A percentile compares a stretch with the other conserved stretches of the same genome.
Evolutionary conservation across 2,888 invertebrate species (phyloP).

Genomic region (Apodemia duryi): DNA sequence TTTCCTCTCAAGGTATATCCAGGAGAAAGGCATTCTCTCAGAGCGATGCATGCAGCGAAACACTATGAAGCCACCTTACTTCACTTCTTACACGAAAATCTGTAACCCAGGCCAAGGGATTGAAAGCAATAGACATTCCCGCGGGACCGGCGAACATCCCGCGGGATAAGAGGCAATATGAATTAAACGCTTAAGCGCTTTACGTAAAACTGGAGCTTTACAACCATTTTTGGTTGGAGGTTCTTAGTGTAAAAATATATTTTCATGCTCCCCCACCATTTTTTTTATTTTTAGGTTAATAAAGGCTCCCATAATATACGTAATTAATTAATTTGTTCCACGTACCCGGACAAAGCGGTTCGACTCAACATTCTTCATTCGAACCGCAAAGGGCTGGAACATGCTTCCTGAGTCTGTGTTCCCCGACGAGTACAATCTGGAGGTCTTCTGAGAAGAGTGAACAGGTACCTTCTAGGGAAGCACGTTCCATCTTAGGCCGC

Average conservation of each 20-base stretch:
- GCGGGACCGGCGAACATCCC: neutral
- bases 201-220: neutral
- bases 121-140: neutral
- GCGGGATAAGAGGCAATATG: conserved; percentile 2
- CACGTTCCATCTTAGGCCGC: too few species aligned
- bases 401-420: too few species aligned
- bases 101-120: conserved; percentile 30
- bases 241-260: neutral
- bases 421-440: too few species aligned
- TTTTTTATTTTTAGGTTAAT: conserved; percentile 18
- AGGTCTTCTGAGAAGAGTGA: too few species aligned
- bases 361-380: too few species aligned
- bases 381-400: too few species aligned
- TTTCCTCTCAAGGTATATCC: conserved; percentile 91
- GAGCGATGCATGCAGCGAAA: conserved; percentile 95
- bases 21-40: conserved; percentile 96
- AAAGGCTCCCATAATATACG: too few species aligned
- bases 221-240: neutral
- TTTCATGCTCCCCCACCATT: neutral
- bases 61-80: conserved; percentile 97
- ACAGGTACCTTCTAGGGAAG: too few species aligned
- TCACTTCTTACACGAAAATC: conserved; percentile 88
- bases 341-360: too few species aligned
- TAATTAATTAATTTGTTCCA: too few species aligned
- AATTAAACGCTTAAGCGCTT: conserved; percentile 9